A percentile compares a stretch with the other conserved stretches of the same genome.
Conservation (phyloP, 2,113 vertebrate genomes). For the Clarias gariepinus region DNA sequence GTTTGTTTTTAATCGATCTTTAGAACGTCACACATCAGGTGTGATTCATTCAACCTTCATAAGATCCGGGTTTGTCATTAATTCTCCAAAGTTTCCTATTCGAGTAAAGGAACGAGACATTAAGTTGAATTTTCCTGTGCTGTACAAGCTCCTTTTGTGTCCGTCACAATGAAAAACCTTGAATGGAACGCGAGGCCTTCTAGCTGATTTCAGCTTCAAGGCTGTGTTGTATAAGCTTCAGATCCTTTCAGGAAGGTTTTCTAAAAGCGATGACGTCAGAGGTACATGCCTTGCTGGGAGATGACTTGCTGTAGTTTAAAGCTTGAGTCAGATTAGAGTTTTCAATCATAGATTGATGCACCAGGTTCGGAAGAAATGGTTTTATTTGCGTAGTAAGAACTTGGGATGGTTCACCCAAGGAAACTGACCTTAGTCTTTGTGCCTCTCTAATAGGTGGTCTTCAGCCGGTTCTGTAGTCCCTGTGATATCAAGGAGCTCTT, state of each 20-base stretch:
- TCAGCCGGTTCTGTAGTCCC: constrained; percentile 72
- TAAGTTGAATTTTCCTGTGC: neutral
- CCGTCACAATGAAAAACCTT: neutral
- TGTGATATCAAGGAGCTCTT: constrained; percentile 75
- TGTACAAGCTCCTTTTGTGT: neutral
- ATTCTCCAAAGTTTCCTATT: neutral
- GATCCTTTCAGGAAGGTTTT: neutral
- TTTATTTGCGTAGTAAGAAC: neutral
- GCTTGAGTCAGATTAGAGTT: neutral
- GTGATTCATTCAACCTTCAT: neutral
- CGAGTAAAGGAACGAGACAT: neutral
- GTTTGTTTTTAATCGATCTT: neutral
- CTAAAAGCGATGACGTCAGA: neutral
- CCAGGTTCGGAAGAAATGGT: neutral
- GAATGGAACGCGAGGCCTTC: neutral
- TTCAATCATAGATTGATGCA: neutral
- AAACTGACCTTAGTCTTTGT: constrained; percentile 26
- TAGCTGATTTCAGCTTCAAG: neutral
- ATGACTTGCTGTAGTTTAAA: neutral
- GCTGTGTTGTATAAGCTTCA: neutral
- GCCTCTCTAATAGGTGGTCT: constrained; percentile 65
- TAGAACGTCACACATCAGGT: neutral
- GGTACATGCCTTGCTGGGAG: neutral
- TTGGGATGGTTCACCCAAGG: neutral
- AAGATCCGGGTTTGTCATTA: neutral